Evolutionary conservation across 2,888 invertebrate genomes (phyloP).

Genomic region (Laspeyria flexula): DNA sequence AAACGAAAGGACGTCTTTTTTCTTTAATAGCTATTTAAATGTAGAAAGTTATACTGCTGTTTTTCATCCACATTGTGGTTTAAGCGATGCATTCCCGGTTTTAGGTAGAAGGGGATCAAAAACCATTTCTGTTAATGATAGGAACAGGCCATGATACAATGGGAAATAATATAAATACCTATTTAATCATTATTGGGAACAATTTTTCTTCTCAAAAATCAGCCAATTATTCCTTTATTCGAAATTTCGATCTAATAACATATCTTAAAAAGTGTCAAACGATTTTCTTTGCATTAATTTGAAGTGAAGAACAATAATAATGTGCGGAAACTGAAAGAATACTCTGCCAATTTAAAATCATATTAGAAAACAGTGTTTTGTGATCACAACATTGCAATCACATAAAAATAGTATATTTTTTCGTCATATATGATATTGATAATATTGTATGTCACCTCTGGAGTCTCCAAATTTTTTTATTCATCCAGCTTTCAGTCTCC

Average conservation of each 20-base stretch:
- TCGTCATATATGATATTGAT: no score
- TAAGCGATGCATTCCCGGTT: constrained; percentile 76
- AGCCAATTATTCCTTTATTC: constrained; percentile 63
- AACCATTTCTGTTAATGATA: constrained; percentile 63
- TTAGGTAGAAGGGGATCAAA: constrained; percentile 58
- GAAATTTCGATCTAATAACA: constrained; percentile 65
- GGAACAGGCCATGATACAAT: constrained; percentile 80
- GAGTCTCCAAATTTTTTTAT: neutral
- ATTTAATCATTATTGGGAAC: constrained; percentile 58
- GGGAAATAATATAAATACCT: constrained; percentile 77
- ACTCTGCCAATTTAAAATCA: constrained; percentile 4
- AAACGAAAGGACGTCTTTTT: constrained; percentile 5
- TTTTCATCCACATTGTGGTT: constrained; percentile 37
- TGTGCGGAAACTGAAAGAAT: constrained; percentile 47
- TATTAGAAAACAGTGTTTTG: neutral
- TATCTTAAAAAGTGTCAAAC: constrained; percentile 44
- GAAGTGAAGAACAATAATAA: constrained; percentile 7
- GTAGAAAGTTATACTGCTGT: constrained; percentile 20
- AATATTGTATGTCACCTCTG: neutral
- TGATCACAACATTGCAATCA: neutral
- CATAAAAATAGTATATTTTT: neutral
- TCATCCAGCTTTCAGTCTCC: constrained; percentile 42
- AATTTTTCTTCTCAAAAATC: constrained; percentile 54
- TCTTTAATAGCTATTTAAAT: neutral
- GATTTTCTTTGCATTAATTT: constrained; percentile 19